Evolutionary conservation across 2,797 vertebrate genomes (phyloP).

Genomic region (Argya squamiceps): DNA sequence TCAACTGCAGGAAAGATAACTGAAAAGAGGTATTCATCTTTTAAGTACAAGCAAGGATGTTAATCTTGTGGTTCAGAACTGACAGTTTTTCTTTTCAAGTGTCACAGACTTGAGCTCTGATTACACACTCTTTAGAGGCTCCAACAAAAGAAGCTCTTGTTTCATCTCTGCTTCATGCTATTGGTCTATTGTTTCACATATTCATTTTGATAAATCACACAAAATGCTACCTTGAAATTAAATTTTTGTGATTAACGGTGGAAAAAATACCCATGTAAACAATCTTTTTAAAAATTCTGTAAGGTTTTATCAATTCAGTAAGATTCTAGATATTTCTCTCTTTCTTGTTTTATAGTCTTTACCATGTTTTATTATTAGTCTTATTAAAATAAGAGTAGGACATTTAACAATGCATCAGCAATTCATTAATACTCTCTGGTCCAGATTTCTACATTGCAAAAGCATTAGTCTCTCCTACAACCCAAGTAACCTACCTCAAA

Average conservation of each 20-base stretch:
- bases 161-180: conserved; percentile 15
- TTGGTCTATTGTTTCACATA: conserved; percentile 25
- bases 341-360: neutral
- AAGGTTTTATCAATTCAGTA: neutral
- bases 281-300: neutral
- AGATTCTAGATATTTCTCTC: neutral
- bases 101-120: conserved; percentile 56
- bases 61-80: conserved; percentile 47
- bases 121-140: conserved; percentile 42
- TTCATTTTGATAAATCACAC: conserved; percentile 19
- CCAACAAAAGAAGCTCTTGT: conserved; percentile 37
- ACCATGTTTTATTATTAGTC: neutral
- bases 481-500: neutral
- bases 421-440: neutral
- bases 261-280: neutral
- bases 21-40: conserved; percentile 46
- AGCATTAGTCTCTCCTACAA: neutral
- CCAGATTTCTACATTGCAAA: neutral
- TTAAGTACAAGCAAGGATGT: conserved; percentile 41
- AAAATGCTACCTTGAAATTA: conserved; percentile 20
- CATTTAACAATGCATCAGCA: neutral
- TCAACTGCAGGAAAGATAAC: conserved; percentile 22
- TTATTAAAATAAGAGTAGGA: neutral
- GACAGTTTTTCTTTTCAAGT: conserved; percentile 65
- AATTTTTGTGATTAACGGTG: neutral